Base-by-base conservation (phyloP, 1,140 invertebrate species). In the Anadara kagoshimensis region DNA sequence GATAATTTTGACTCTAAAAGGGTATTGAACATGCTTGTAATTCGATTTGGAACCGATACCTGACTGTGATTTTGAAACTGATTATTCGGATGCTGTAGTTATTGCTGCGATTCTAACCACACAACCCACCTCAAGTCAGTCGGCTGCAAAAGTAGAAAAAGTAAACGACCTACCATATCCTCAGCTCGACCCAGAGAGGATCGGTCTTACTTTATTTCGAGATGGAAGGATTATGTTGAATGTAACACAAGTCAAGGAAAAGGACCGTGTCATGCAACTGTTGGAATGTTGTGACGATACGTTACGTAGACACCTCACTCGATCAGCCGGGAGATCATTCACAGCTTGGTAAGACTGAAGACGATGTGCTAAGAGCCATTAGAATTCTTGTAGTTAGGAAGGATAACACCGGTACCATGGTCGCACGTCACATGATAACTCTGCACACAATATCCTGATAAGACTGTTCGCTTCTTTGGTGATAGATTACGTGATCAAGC, bases 401-500 rank as follows among this genome's bases (percentile, higher is more conserved):
- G 29, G 77, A 79, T 43, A 81, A 75, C 51, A n/a, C n/a, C n/a
- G n/a, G n/a, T n/a, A 74, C 76, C 10, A 69, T 81, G 67, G 79
- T 81, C 10, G 77, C 73, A 20, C 24, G 70, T 75, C 14, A 56
- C 66, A 16, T 49, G 79, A 18, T 59, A 74, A 57, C 66, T 68
- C 8, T 79, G 79, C 74, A 41, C 36, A 12, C 77, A 79, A 43
- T 73, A 78, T 44, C 47, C 72, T 16, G 79, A 73, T 29, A 73
- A 73, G 69, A 24, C 69, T 18, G 62, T 79, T n/a, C 65, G 73
- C 3, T 43, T n/a, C 8, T 81, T 81, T 47, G 47, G 69, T 29
- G 74, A 70, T 8, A 20, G 70, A 22, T 29, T 79, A 11, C 16
- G 62, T 18, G 78, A 69, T 36, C 78, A 79, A 61, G 74, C 78